Base-by-base conservation (phyloP, 2,797 vertebrate species). In the Hippopotamyrus pictus region DNA sequence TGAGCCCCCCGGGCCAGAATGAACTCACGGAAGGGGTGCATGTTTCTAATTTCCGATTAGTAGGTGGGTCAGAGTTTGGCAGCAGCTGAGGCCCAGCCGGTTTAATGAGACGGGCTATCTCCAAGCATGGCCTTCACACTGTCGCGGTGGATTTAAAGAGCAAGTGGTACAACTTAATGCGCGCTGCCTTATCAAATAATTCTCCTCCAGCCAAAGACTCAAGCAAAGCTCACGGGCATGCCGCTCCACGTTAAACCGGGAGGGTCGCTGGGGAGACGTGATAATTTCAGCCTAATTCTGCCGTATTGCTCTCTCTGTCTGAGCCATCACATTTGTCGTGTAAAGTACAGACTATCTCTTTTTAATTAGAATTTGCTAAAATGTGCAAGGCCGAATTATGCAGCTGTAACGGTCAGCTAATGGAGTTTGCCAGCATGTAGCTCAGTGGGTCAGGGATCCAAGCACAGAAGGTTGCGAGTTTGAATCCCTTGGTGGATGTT, bases 121-220 rank as follows among this genome's bases (percentile, higher is more conserved):
- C 90, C 83, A 84, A 57, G 89, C 44, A 4, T 79, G 88, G 54
- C 91, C 91, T 87, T 9, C 41, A 88, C 59, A 84, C 87, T 89
- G 86, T 76, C 62, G 65, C 25, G 69, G 62, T 25, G 76, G 37
- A 83, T 88, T 90, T 88, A 85, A 89, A 88, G 44, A 73, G 83
- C 62, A 53, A 90, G 89, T 90, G 86, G 82, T 89, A 91, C 89
- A 92, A 92, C 90, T 92, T 88, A 92, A 92, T 92, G 88, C 88
- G 90, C 53, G 50, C 90, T 88, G 17, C 69, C 87, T 91, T 91
- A 92, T 92, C 89, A 91, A 86, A 88, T 91, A 88, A 92, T 90
- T 90, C 89, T 90, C 88, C 57, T 86, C 86, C 90, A 89, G 90
- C 88, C 87, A 86, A 79, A 69, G 90, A 88, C 91, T 90, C 91